These are phyloP conservation scores for Montipora cactus DNA, from an alignment of 64 coral and sea anemone species.

Conservation along the genomic window DNA sequence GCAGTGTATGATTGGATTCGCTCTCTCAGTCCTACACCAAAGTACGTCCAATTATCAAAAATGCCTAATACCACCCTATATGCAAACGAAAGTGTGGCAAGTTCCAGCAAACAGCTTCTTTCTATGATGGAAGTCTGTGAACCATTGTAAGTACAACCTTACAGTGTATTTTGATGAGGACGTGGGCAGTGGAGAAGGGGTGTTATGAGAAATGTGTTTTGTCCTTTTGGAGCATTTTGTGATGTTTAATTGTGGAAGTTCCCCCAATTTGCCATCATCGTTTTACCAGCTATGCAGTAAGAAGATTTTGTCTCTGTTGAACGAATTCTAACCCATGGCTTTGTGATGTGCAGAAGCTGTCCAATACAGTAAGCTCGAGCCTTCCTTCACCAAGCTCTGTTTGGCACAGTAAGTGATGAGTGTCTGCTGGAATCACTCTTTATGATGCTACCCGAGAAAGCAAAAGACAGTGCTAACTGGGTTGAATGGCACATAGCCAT, in stretches of 20 bases:
- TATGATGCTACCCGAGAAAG: background rate
- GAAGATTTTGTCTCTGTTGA: background rate
- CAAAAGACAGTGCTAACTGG: background rate
- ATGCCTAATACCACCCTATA: background rate
- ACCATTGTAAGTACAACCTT: background rate
- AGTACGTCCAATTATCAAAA: background rate
- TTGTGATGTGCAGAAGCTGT: background rate
- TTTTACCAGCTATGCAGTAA: background rate
- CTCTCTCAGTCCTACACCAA: background rate
- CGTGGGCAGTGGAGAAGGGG: background rate
- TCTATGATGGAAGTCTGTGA: background rate
- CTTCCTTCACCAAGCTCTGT: background rate
- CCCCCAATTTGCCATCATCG: background rate
- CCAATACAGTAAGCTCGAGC: background rate
- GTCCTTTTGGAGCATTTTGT: background rate
- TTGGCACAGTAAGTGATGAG: conserved; percentile 2
- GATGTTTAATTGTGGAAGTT: background rate
- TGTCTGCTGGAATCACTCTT: background rate
- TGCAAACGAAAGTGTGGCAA: background rate
- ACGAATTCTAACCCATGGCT: background rate
- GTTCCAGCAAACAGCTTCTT: background rate
- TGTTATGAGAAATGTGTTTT: background rate
- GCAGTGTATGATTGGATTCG: conserved; percentile 1
- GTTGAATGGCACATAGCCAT: background rate
- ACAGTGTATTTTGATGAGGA: background rate